Evolutionary conservation across 2,113 vertebrate species (phyloP), one percentile per base, ranked within the genome.

Genomic region (Oenanthe oenanthe): DNA sequence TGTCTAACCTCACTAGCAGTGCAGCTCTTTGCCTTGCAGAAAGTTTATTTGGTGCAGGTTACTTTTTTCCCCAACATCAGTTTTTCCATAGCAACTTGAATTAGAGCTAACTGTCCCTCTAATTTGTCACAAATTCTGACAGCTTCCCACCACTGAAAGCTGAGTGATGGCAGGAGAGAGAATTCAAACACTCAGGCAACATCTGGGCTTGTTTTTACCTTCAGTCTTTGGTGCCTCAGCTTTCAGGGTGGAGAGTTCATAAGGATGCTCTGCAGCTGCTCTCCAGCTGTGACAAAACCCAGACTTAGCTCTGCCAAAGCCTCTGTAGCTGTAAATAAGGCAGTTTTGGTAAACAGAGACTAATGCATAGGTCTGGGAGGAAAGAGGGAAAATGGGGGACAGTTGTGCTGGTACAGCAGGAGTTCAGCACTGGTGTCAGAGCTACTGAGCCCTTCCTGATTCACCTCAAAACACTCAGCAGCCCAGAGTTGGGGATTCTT

Each of bases 31-130:
- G 20, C 26, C 32, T 26, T 6, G 1, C 0, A 3, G 28, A 60
- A 83, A 67, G 48, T 36, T 16, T 66, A 48, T 73, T 79, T 86
- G 38, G 17, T 36, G 40, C 31, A 63, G 42, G 36, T 75, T 63
- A 32, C 15, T 36, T 94, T 80, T 56, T 2, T 7, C 36, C 25
- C 26, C 57, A 24, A 7, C 54, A 50, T 53, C 25, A 60, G 6
- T 71, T 89, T 91, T 94, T 95, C 91, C 73, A 54, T 6, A 79
- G 61, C 32, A 56, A 24, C 32, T 48, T 71, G n/a, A 71, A 42
- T 66, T 57, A 88, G 45, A 75, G 26, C 13, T 85, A 75, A n/a
- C 9, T 31, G 19, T 21, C 11, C 4, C n/a, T 60, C 51, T 48
- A 48, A 47, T 83, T 36, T 79, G 45, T 71, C 85, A 80, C 53